These are phyloP conservation scores for Brachylomia viminalis DNA, from an alignment of 2,888 invertebrate species.

Conservation along the genomic window DNA sequence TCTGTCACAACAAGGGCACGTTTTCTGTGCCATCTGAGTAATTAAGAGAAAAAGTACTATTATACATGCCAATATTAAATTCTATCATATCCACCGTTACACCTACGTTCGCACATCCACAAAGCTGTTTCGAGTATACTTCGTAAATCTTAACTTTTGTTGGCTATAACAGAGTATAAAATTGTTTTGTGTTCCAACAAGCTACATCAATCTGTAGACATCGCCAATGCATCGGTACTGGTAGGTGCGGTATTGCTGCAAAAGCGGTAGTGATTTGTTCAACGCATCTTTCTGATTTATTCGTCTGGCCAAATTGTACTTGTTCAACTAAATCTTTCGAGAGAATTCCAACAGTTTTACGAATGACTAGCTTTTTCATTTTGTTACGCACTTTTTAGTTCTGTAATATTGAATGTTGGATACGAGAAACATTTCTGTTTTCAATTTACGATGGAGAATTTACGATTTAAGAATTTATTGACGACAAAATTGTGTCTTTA, in stretches of 20 bases:
- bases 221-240: conserved; percentile 66
- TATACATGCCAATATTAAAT: neutral
- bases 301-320: conserved; percentile 75
- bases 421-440: conserved; percentile 46
- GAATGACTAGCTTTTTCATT: conserved; percentile 50
- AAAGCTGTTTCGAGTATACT: conserved; percentile 72
- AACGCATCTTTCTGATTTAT: conserved; percentile 85
- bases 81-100: conserved; percentile 18
- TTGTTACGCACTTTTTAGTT: conserved; percentile 37
- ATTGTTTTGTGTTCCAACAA: conserved; percentile 82
- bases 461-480: conserved; percentile 43
- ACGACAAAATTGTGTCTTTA: conserved; percentile 11
- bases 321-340: conserved; percentile 56
- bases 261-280: conserved; percentile 80
- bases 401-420: conserved; percentile 9
- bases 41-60: neutral
- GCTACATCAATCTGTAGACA: conserved; percentile 78
- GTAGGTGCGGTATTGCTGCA: conserved; percentile 56
- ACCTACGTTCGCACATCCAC: conserved; percentile 55
- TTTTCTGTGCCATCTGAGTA: neutral
- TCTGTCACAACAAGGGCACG: neutral
- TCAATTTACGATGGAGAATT: conserved; percentile 46
- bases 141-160: conserved; percentile 87
- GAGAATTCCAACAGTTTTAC: conserved; percentile 43
- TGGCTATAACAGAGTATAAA: conserved; percentile 82